Percentiles rank a stretch among this genome's conserved stretches.
Conservation (phyloP, 2,888 invertebrate species). For the Machimus atricapillus region DNA sequence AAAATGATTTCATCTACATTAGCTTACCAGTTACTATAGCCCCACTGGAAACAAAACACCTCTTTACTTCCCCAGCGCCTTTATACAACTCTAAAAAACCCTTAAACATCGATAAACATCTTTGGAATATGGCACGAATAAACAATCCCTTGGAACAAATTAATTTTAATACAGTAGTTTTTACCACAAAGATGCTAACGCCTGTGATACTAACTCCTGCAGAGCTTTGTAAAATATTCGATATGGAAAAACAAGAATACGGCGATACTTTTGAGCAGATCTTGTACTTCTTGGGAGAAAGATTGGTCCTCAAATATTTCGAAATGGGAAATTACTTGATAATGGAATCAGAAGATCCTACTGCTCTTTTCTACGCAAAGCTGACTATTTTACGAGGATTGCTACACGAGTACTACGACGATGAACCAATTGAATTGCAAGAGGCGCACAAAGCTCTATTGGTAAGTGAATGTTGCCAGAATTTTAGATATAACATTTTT, state of each 20-base stretch:
- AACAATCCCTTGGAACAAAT: background rate
- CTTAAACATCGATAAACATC: background rate
- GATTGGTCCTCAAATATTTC: conserved; percentile 31
- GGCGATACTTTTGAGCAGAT: background rate
- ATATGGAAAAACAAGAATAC: background rate
- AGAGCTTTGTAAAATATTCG: conserved; percentile 42
- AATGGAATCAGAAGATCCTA: conserved; percentile 38
- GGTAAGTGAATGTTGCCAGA: background rate
- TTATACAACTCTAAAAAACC: background rate
- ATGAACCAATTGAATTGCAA: background rate
- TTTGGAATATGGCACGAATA: background rate
- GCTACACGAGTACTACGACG: conserved; percentile 20
- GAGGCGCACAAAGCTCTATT: background rate
- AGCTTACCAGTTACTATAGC: conserved; percentile 26
- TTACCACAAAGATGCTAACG: conserved; percentile 33
- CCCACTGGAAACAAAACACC: background rate
- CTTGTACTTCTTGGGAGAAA: conserved; percentile 37
- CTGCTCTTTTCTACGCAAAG: conserved; percentile 42
- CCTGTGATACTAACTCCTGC: conserved; percentile 36
- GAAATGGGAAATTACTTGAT: conserved; percentile 41
- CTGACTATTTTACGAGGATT: background rate
- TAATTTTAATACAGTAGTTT: background rate
- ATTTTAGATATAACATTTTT: background rate
- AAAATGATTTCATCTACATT: conserved; percentile 38
- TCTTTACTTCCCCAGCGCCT: conserved; percentile 26